Percentiles rank a stretch among this genome's conserved stretches.
Evolutionary conservation across 1,140 invertebrate genomes (phyloP).

Genomic region (Hycleus cichorii): DNA sequence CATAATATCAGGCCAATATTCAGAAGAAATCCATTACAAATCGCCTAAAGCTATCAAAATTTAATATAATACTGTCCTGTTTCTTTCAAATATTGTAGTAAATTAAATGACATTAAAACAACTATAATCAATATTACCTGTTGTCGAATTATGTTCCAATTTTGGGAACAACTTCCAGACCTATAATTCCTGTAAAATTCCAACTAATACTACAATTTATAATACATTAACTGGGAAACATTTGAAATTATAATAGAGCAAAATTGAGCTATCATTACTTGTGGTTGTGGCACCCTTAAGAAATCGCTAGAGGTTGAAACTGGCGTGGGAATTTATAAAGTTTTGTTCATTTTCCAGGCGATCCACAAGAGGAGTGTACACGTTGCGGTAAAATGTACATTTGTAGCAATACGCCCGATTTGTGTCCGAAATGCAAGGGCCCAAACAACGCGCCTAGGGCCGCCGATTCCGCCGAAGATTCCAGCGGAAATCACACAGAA

Average conservation of each 20-base stretch:
- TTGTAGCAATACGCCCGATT: slow-evolving; percentile 11
- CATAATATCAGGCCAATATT: not conserved
- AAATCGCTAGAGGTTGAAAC: not conserved
- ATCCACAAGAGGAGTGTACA: slow-evolving; percentile 42
- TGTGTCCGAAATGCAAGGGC: slow-evolving; percentile 18
- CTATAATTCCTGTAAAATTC: slow-evolving; percentile 11
- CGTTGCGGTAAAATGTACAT: slow-evolving; percentile 41
- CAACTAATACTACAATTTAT: slow-evolving; percentile 17
- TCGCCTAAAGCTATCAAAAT: too few species aligned
- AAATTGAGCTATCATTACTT: slow-evolving; percentile 10
- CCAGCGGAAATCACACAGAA: slow-evolving; percentile 28
- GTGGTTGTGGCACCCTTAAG: not conserved
- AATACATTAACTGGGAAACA: slow-evolving; percentile 16
- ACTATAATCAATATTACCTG: slow-evolving; percentile 14
- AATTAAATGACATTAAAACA: slow-evolving; percentile 22
- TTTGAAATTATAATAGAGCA: slow-evolving; percentile 23
- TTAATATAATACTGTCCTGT: not conserved
- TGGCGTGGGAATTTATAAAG: slow-evolving; percentile 4
- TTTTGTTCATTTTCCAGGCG: slow-evolving; percentile 35
- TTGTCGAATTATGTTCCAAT: not conserved
- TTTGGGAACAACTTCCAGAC: not conserved
- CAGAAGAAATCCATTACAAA: too few species aligned
- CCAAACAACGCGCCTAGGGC: slow-evolving; percentile 3
- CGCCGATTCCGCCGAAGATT: slow-evolving; percentile 25
- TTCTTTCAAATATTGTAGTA: not conserved